Evolutionary conservation across 2,797 vertebrate genomes (phyloP), one percentile per base, ranked within the genome.

Genomic region (Acanthopagrus latus): DNA sequence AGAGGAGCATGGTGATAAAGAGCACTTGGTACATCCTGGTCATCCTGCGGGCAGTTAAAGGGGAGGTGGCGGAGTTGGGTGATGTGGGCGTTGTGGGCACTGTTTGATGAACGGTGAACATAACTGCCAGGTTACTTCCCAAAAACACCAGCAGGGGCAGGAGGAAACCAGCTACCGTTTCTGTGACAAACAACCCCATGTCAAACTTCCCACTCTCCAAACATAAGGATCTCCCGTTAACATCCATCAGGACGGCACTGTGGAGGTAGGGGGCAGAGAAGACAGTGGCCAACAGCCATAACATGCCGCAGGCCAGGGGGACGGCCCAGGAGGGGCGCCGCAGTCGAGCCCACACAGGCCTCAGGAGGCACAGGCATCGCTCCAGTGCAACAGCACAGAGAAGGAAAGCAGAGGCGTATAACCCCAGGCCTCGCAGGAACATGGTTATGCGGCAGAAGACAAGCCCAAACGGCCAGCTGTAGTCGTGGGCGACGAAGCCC

Each of bases 1-100:
- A 96, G 77, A 96, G 83, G 38, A 96, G 90, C 94, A 96, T 96
- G 76, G 95, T 94, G 71, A 93, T 29, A 50, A 95, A 94, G 46
- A 96, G 90, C 23, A 96, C 88, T 0, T 94, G 93, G 83, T 96
- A 96, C 83, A 96, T 92, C 29, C 93, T 93, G 44, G 0, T 71
- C 85, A 95, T 85, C 55, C 85, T 92, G 55, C 90, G 89, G 5
- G 87, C 63, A 8, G 29, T 66, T 13, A 80, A 82, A 2, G 87
- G 76, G 3, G 38, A 51, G 3, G 83, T 69, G 6, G 85, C 71
- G 11, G 76, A 64, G 1, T 86, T 82, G 1, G 90, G 83, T 10
- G 85, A 64, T 1, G 87, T 82, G 1, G 90, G 83, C 11, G 85
- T 77, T 0, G 75, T 4, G 0, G 74, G 78, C 11, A 86, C 64